These are phyloP conservation scores for Ectemnius continuus DNA, from an alignment of 2,888 invertebrate genomes.

Conservation along the genomic window DNA sequence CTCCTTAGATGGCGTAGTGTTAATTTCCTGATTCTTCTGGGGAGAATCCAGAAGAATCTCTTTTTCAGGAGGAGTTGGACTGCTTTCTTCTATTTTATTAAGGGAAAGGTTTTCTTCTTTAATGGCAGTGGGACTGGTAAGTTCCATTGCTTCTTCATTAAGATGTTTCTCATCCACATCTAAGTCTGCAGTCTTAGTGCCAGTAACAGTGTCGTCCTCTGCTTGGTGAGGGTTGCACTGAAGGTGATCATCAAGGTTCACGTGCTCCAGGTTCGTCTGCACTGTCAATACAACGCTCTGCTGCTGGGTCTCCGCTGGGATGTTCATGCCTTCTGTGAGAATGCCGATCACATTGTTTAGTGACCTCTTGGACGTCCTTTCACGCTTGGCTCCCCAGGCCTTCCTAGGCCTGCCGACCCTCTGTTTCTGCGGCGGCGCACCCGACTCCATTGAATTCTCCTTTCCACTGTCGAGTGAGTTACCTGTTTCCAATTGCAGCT, in stretches of 20 bases:
- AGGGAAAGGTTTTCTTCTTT: neutral
- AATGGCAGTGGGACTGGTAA: neutral
- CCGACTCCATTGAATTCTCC: constrained; percentile 72
- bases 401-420: constrained; percentile 72
- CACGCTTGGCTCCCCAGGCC: constrained; percentile 66
- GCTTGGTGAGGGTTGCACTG: constrained; percentile 53
- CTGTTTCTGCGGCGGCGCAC: constrained; percentile 65
- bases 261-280: constrained; percentile 67
- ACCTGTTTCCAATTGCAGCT: constrained; percentile 71
- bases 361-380: constrained; percentile 64
- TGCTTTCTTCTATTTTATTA: neutral
- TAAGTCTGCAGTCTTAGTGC: neutral
- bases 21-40: neutral
- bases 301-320: constrained; percentile 70
- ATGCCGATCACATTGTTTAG: constrained; percentile 75
- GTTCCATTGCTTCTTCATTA: neutral
- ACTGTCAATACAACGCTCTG: constrained; percentile 72
- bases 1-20: constrained; percentile 1
- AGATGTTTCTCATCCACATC: neutral
- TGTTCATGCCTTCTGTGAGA: constrained; percentile 75
- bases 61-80: neutral
- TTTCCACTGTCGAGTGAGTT: constrained; percentile 76
- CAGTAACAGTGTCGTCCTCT: constrained; percentile 26
- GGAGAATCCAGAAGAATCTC: neutral
- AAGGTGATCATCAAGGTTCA: constrained; percentile 47